Percentiles rank a stretch among this genome's conserved stretches.
These are phyloP conservation scores for Clepsis dumicolana DNA, from an alignment of 2,888 invertebrate species.

Conservation along the genomic window DNA sequence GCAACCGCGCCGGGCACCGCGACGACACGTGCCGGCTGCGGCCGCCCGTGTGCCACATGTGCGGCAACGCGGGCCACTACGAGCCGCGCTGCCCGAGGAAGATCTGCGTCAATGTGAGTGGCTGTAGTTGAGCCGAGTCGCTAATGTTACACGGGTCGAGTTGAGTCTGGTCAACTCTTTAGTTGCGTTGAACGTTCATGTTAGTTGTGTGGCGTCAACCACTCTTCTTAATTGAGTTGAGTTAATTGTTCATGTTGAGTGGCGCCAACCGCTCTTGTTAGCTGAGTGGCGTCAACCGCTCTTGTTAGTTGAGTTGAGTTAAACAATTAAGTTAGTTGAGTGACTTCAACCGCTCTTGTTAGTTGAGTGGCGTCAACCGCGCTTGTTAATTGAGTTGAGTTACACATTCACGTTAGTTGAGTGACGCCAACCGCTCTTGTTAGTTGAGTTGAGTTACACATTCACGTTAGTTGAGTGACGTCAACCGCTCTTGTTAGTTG, in stretches of 20 bases:
- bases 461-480: not conserved
- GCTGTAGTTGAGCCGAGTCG: not conserved
- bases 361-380: not conserved
- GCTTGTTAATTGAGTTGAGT: not conserved
- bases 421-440: too few relatives aligned
- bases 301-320: not conserved
- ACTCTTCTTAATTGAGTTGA: not conserved
- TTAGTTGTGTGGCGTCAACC: not conserved
- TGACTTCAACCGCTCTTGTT: not conserved
- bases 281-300: not conserved
- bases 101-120: conserved; percentile 89
- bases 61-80: conserved; percentile 88
- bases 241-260: not conserved
- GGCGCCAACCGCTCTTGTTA: not conserved
- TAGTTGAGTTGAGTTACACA: not conserved
- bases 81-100: conserved; percentile 89
- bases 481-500: not conserved
- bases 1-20: conserved; percentile 88
- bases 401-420: too few relatives aligned
- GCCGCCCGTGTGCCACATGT: conserved; percentile 88
- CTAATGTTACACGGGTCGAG: not conserved
- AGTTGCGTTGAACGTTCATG: not conserved
- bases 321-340: not conserved
- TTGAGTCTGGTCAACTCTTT: too few relatives aligned
- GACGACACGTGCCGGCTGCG: conserved; percentile 85